Evolutionary conservation across 2,888 invertebrate species (phyloP), one percentile per base, ranked within the genome.

Genomic region (Aphidius colemani): DNA sequence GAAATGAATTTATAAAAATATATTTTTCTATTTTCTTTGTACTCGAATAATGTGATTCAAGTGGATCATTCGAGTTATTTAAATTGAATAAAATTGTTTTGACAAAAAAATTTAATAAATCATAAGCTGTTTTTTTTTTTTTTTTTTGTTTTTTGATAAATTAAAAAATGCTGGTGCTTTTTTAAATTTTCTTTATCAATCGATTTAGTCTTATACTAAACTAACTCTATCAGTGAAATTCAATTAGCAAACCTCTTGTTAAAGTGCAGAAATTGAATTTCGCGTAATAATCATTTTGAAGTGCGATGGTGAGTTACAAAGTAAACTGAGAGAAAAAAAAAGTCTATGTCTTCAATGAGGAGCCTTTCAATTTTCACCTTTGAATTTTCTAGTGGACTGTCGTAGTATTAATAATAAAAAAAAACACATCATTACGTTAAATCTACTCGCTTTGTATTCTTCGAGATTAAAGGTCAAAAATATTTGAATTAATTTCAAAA

Each of bases 271-370:
- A 63, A 63, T 63, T 63, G 18, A 63, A 57, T 63, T 63, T 57
- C 62, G 11, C 40, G 44, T 56, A 43, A 57, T 57, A 63, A 57
- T 63, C 44, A 57, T 63, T 50, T 63, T 30, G 51, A 63, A 50
- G 58, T 46, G 53, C 30, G 30, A 30, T 30, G 30, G 11, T 46
- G 53, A 61, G 46, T 61, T 40, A 53, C 48, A 53, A 53, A 53
- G 39, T 46, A 53, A 61, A 49, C 50, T 43, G 8, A 11, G 40
- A 13, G 43, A 50, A 7, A 43, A 11, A 8, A 18, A 30, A 40
- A 8, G 41, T 41, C 30, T 58, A 41, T 43, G 43, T 53, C 53
- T 30, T 30, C 30, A 30, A 30, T 30, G 30, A 30, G 30, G 43
- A 53, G 41, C 18, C 56, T 43, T 57, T 13, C 50, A 59, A 40